Evolutionary conservation across 2,888 invertebrate species (phyloP), one percentile per base, ranked within the genome.

Genomic region (Eugnorisma glareosa): DNA sequence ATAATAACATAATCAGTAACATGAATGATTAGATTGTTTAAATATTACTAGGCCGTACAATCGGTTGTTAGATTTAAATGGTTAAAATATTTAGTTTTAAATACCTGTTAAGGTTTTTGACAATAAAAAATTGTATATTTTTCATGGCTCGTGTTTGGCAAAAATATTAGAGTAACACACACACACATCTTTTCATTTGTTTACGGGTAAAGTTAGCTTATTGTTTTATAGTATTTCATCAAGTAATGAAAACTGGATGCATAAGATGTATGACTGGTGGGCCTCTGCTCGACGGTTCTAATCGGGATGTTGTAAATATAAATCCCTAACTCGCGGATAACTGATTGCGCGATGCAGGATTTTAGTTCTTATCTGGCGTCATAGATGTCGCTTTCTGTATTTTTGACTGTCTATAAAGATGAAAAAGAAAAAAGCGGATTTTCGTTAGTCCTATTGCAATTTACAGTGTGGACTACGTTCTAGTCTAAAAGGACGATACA

Each of bases 41-140:
- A 75, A 75, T 61, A 75, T 61, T 48, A 68, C 35, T 54, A 57
- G 63, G 28, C 18, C 13, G 10, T 2, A 85, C 82, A 85, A 85
- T 82, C 59, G 64, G 5, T 67, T 85, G 82, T 84, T 75, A 69
- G 31, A 75, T 59, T 54, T 10, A 67, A 80, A 83, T 77, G 15
- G 35, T 13, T 67, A 28, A 45, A 77, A 73, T 77, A 21, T 79
- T 81, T 72, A 69, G 28, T 35, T 76, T 75, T 54, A 48, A 48
- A 48, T 8, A 10, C 24, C 24, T 67, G 59, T 67, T 31, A n/a
- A 35, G 35, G 43, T 2, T 15, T 28, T 82, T 48, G 11, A 63
- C 28, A 71, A 67, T 54, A 31, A 24, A 45, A 45, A 21, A 21
- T 43, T 54, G 6, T n/a, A 3, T n/a, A 2, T 35, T 15, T 43